Evolutionary conservation across 2,888 invertebrate genomes (phyloP).

Genomic region (Bursaphelenchus okinawaensis): DNA sequence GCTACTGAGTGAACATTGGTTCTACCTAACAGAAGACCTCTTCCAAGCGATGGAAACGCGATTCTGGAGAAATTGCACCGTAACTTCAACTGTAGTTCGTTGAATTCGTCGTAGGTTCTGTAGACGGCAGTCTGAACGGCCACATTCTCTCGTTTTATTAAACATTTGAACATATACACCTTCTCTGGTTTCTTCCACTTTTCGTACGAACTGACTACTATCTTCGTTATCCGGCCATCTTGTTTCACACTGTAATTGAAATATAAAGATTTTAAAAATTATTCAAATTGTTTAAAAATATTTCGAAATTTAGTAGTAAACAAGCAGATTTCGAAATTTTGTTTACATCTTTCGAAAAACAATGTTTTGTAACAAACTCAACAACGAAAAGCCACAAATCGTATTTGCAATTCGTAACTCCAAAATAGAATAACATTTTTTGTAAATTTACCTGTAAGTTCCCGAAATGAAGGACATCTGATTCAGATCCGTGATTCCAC

Average conservation of each 20-base stretch:
- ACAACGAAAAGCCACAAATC: too few relatives aligned
- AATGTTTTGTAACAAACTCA: too few relatives aligned
- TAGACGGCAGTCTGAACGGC: slow-evolving; percentile 71
- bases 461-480: slow-evolving; percentile 82
- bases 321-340: too few relatives aligned
- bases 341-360: too few relatives aligned
- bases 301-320: too few relatives aligned
- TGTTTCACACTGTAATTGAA: slow-evolving; percentile 61
- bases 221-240: slow-evolving; percentile 79
- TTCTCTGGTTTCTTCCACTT: slow-evolving; percentile 95
- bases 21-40: slow-evolving; percentile 65
- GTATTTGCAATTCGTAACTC: too few relatives aligned
- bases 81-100: slow-evolving; percentile 73
- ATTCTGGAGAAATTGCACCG: slow-evolving; percentile 26
- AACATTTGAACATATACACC: slow-evolving; percentile 63
- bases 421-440: too few relatives aligned
- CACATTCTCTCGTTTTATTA: slow-evolving; percentile 35
- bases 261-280: too few relatives aligned
- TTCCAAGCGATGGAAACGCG: slow-evolving; percentile 17
- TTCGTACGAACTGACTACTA: slow-evolving; percentile 80
- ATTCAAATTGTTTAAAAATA: too few relatives aligned
- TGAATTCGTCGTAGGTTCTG: slow-evolving; percentile 91
- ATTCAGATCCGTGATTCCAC: slow-evolving; percentile 38
- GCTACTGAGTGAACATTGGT: slow-evolving; percentile 92
- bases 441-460: slow-evolving; percentile 6